Base-by-base conservation (phyloP, 2,888 invertebrate genomes). In the Cactoblastis cactorum region DNA sequence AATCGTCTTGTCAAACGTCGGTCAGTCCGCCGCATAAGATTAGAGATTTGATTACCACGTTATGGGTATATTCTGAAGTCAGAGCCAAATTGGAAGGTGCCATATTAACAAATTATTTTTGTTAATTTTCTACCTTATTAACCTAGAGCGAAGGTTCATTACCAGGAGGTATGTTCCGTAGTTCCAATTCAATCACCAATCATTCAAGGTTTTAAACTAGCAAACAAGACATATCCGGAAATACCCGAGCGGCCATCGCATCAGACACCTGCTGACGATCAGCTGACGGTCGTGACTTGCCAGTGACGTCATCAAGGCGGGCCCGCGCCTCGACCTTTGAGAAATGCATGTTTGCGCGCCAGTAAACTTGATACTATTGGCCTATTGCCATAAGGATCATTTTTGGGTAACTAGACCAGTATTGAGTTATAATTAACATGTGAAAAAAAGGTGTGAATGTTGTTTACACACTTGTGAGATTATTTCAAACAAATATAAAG, bases 251-350 rank as follows among this genome's bases (percentile, higher is more conserved):
- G 41, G 41, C 24, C 14, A 41, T 18, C 38, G 18, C 15, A 35
- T 14, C 15, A 11, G 14, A 12, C 34, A 14, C 34, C 34, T 14
- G 19, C 17, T 18, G 41, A 9, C 41, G 8, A 24, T 41, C 24
- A 18, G 41, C 28, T 17, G 43, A 28, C 11, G 4, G 28, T 15
- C 28, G 43, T 43, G 24, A 41, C 53, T 48, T 50, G 52, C 53
- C n/a, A n/a, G 48, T 33, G 59, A 61, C 59, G 57, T 53, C 43
- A 43, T 28, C 28, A 5, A 14, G 43, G 28, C 43, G 17, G 24
- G 28, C 24, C 24, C 43, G 8, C 28, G 43, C 24, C 43, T 15
- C 28, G 43, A 28, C 43, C 43, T 43, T 43, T 14, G 15, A 28
- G 28, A 43, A 43, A 12, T 8, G 24, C 22, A 41, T 9, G 41